Evolutionary conservation across 1,140 invertebrate genomes (phyloP).

Genomic region (Trichoplusia ni): DNA sequence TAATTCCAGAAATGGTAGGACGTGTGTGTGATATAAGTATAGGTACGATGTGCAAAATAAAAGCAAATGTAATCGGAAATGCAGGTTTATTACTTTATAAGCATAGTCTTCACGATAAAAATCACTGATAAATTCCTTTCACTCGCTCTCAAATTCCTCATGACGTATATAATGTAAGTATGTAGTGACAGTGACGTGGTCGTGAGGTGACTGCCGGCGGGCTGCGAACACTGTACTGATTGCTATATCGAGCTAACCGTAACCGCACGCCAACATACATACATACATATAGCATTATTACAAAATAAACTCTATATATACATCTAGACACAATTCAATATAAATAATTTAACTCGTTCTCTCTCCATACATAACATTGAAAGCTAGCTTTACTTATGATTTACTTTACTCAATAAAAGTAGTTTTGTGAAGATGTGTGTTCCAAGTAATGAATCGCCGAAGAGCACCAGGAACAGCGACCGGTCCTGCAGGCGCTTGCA

Average conservation of each 20-base stretch:
- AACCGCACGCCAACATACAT: neutral
- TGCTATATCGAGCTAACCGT: neutral
- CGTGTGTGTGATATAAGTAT: no score
- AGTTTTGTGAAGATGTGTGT: neutral
- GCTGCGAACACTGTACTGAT: neutral
- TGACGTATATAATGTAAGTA: conserved; percentile 5
- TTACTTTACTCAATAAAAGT: neutral
- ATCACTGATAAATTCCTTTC: conserved; percentile 55
- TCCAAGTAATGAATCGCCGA: conserved; percentile 1
- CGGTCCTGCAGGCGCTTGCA: no score
- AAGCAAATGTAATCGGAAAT: conserved; percentile 53
- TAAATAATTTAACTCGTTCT: conserved; percentile 35
- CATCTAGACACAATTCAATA: conserved; percentile 42
- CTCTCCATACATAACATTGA: neutral
- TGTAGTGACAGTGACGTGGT: neutral
- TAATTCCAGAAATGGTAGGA: no score
- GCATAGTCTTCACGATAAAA: conserved; percentile 63
- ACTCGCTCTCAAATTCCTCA: conserved; percentile 6
- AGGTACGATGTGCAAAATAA: conserved; percentile 21
- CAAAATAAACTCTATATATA: conserved; percentile 58
- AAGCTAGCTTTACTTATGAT: conserved; percentile 2
- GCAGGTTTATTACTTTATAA: conserved; percentile 73
- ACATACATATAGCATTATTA: conserved; percentile 44
- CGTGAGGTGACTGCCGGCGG: neutral
- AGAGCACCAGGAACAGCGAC: no score